Percentiles rank a stretch among this genome's conserved stretches.
Conservation (phyloP, 23 tunicate genomes). For the Trididemnum clinides region DNA sequence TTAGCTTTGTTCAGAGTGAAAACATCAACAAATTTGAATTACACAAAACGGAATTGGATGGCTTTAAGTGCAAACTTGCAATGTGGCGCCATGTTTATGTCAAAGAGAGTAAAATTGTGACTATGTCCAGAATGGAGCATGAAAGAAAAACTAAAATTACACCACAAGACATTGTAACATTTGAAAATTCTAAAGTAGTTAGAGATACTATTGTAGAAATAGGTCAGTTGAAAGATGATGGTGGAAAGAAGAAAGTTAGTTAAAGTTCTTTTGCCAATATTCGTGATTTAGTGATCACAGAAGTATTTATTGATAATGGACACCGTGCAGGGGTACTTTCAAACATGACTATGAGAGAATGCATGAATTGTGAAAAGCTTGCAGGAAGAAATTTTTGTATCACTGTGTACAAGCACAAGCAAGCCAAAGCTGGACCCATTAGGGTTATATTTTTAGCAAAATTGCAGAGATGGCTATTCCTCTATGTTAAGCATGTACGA, state of each 20-base stretch:
- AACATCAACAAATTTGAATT: neutral
- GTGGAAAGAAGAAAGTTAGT: neutral
- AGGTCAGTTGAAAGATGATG: neutral
- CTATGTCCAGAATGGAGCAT: neutral
- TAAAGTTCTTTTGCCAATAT: neutral
- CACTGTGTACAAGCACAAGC: conserved; percentile 6
- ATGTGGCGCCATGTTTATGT: neutral
- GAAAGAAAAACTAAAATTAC: neutral
- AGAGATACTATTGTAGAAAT: neutral
- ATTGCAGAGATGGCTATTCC: neutral
- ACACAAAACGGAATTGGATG: neutral
- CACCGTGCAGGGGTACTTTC: conserved; percentile 6
- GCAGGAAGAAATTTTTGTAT: neutral
- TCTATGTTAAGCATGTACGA: neutral
- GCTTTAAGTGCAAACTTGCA: neutral
- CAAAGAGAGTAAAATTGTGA: neutral
- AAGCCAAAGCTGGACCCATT: neutral
- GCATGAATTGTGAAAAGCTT: neutral
- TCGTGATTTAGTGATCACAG: neutral
- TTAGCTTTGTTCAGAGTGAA: neutral
- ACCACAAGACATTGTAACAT: neutral
- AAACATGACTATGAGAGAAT: conserved; percentile 12
- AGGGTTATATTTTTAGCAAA: neutral
- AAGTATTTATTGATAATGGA: conserved; percentile 7
- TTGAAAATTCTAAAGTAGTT: neutral